These are phyloP conservation scores for Naja naja DNA, from an alignment of 2,113 vertebrate species.

Conservation along the genomic window DNA sequence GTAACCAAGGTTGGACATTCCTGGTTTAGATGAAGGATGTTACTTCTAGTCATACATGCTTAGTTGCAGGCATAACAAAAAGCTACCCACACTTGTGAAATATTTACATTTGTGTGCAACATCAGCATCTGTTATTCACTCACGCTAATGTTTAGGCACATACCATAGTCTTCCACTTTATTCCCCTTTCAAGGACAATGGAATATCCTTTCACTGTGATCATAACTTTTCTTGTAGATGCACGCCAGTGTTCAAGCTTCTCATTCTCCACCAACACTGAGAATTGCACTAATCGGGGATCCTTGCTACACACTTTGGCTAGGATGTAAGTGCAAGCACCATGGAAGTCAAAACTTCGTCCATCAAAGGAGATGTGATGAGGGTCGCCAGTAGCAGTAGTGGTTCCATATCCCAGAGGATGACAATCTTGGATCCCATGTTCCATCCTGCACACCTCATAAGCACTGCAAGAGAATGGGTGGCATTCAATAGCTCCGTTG, in stretches of 20 bases:
- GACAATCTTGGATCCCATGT: conserved; percentile 32
- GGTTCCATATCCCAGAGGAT: conserved; percentile 1
- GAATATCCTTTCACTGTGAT: conserved; percentile 27
- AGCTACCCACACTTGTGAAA: neutral
- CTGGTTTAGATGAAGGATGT: neutral
- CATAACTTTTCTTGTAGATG: neutral
- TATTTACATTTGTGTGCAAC: neutral
- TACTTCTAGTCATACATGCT: neutral
- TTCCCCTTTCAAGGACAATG: conserved; percentile 19
- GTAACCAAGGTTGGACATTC: neutral
- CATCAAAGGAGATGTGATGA: conserved; percentile 47
- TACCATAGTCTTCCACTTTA: conserved; percentile 37
- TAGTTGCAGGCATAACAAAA: neutral
- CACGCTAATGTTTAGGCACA: neutral
- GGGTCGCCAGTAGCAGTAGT: conserved; percentile 23
- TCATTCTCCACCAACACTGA: conserved; percentile 24
- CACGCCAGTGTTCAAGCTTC: neutral
- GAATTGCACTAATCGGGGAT: conserved; percentile 17
- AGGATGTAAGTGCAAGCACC: conserved; percentile 49
- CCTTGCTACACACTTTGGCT: conserved; percentile 8
- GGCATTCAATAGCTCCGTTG: conserved; percentile 11
- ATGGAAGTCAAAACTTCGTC: conserved; percentile 26
- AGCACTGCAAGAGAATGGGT: neutral
- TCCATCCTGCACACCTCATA: conserved; percentile 44
- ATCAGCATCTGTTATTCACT: neutral